Base-by-base conservation (phyloP, 2,113 vertebrate genomes). In the Coptodon bakossiorum region DNA sequence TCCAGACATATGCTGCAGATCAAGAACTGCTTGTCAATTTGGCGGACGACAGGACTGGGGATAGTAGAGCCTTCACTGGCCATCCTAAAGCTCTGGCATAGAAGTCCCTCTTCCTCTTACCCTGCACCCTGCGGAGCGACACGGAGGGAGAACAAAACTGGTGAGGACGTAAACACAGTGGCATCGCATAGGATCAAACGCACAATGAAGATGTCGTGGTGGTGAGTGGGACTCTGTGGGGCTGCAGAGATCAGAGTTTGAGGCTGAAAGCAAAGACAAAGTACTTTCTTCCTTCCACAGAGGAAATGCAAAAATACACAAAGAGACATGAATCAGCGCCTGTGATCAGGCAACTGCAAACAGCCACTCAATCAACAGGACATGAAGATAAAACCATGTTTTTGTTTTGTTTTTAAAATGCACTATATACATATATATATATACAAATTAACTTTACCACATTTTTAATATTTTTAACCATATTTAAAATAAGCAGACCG, bases 1-100 rank as follows among this genome's bases (percentile, higher is more conserved):
- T 99, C 98, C 97, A 99, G 97, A 96, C 99, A 99, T 97, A 99
- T 99, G 96, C 99, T 99, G 95, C 99, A 99, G 95, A 99, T 99
- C 97, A 99, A 94, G 97, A 99, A 99, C 96, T 99, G 98, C 96
- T 99, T 99, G 97, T 99, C 98, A 86, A 99, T 99, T 97, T 99
- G 98, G 92, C 97, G 97, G 83, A 99, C 98, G 94, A 99, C 98
- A 45, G 98, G 99, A 92, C 98, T 99, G 94, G 98, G 98, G 95
- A 99, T 97, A 96, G 96, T 97, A 95, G 98, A 96, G 94, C 96
- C 96, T 97, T 99, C 98, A 97, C 97, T 98, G 97, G 98, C 98
- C 99, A 99, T 99, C 97, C 98, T 99, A 98, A 97, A 96, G 94
- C 97, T 96, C 95, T 97, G 97, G 97, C 97, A 98, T 96, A 94